Conservation (phyloP, 2,797 vertebrate genomes). For the Parauchenoglanis ngamensis region DNA sequence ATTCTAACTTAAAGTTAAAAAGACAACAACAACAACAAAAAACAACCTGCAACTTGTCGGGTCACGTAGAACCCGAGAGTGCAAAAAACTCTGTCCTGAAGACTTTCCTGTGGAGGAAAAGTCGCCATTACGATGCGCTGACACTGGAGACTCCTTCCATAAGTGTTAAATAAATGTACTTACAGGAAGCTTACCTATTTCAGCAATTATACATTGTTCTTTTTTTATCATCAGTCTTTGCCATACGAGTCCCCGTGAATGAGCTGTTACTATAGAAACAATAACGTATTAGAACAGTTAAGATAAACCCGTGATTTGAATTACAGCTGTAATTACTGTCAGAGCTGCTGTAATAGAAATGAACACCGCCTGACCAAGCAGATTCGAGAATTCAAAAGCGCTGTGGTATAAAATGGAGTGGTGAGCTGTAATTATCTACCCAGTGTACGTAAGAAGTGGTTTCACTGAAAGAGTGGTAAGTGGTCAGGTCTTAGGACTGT, state of each 20-base stretch:
- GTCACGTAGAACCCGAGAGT: background rate
- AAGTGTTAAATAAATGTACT: background rate
- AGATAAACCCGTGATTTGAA: background rate
- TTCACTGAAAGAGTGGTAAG: conserved; percentile 24
- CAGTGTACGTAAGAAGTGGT: background rate
- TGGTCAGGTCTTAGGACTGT: conserved; percentile 12
- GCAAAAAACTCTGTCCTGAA: background rate
- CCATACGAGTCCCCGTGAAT: background rate
- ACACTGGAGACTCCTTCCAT: background rate
- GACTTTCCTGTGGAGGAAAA: background rate
- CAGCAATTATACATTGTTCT: background rate
- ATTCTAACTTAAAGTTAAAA: background rate
- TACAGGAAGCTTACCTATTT: too few species aligned
- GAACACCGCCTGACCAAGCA: background rate
- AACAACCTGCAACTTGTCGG: background rate
- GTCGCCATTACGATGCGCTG: background rate
- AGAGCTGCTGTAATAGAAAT: background rate
- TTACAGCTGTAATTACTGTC: background rate
- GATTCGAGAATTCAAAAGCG: background rate
- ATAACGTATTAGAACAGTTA: background rate
- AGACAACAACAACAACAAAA: background rate
- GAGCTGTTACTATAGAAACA: background rate
- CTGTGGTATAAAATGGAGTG: background rate
- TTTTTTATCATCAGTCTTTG: background rate
- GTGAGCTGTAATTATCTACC: background rate